Evolutionary conservation across 2,888 invertebrate species (phyloP).

Genomic region (Nomada ferruginata): DNA sequence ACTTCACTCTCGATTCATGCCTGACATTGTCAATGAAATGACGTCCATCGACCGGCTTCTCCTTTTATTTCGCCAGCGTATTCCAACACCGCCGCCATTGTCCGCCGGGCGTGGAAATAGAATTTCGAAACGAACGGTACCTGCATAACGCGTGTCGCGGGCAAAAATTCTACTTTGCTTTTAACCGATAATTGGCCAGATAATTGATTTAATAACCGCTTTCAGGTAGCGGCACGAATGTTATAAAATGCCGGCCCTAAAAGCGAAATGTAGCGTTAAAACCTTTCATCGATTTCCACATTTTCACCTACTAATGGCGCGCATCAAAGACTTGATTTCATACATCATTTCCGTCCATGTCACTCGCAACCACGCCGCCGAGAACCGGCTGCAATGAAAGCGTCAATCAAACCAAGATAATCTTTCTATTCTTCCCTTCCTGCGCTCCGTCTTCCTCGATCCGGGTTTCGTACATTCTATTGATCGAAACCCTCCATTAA

Average conservation of each 20-base stretch:
- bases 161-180: constrained; percentile 33
- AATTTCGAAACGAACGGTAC: background rate
- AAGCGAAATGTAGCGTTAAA: constrained; percentile 31
- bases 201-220: constrained; percentile 39
- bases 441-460: constrained; percentile 32
- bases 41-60: background rate
- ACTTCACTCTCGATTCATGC: constrained; percentile 34
- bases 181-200: constrained; percentile 35
- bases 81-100: background rate
- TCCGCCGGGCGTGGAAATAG: background rate
- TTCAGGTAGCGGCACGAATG: constrained; percentile 29
- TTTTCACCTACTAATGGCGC: constrained; percentile 24
- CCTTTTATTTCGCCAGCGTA: background rate
- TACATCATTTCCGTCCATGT: constrained; percentile 62
- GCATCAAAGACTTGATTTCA: constrained; percentile 43
- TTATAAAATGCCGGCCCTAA: constrained; percentile 37
- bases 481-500: constrained; percentile 29
- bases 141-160: background rate
- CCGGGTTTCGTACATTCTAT: constrained; percentile 23
- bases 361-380: constrained; percentile 31
- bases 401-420: constrained; percentile 59
- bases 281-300: constrained; percentile 27
- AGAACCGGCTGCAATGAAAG: constrained; percentile 56
- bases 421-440: constrained; percentile 39
- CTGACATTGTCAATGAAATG: constrained; percentile 41